Percentiles rank a stretch among this genome's conserved stretches.
These are phyloP conservation scores for Drosophila oshimai DNA, from an alignment of 1,140 invertebrate species.

Conservation along the genomic window DNA sequence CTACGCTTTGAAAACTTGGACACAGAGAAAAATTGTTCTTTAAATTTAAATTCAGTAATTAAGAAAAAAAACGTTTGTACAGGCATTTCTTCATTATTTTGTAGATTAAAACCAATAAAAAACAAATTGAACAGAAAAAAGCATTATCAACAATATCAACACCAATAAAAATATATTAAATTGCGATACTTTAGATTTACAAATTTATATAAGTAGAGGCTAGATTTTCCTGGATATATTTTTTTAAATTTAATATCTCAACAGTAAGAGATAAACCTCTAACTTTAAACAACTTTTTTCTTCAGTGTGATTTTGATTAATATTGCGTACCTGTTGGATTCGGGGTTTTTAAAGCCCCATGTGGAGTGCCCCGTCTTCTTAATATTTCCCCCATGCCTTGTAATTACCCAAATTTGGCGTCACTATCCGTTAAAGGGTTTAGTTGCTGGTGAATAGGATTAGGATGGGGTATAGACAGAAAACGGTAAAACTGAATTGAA, in stretches of 20 bases:
- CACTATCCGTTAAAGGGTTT: conserved; percentile 70
- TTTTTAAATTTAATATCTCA: too few relatives aligned
- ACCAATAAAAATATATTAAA: too few relatives aligned
- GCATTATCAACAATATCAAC: too few relatives aligned
- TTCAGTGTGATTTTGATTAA: conserved; percentile 71
- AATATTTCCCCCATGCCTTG: conserved; percentile 37
- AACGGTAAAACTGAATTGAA: conserved; percentile 61
- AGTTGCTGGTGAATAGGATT: neutral
- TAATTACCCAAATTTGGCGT: conserved; percentile 79
- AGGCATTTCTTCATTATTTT: too few relatives aligned
- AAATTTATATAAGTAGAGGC: too few relatives aligned
- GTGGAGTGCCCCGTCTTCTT: conserved; percentile 42
- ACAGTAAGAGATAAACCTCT: too few relatives aligned
- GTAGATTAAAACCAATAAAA: too few relatives aligned
- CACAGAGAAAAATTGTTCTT: neutral
- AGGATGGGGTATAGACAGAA: conserved; percentile 14
- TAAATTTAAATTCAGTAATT: too few relatives aligned
- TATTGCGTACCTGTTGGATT: conserved; percentile 67
- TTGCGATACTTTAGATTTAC: too few relatives aligned
- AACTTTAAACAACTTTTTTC: conserved; percentile 17
- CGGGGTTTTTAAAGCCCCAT: conserved; percentile 37
- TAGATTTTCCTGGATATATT: neutral
- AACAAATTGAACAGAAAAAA: too few relatives aligned
- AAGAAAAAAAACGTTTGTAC: too few relatives aligned
- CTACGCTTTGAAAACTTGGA: conserved; percentile 10